Evolutionary conservation across 2,113 vertebrate genomes (phyloP), one percentile per base, ranked within the genome.

Genomic region (Meleagris gallopavo): DNA sequence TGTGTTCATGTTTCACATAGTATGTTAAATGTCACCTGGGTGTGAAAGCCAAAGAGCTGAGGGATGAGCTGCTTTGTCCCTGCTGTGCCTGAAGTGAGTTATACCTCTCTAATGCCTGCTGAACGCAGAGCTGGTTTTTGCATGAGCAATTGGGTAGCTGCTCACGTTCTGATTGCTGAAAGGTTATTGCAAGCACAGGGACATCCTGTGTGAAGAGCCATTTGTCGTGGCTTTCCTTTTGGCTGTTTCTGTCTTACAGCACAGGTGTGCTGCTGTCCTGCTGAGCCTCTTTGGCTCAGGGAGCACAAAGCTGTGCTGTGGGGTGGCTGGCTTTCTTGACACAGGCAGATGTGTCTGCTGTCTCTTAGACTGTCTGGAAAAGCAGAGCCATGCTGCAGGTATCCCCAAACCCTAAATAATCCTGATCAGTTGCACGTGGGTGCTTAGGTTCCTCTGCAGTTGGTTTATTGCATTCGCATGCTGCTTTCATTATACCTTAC

Each of bases 401-500:
- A 70, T 88, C 32, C 32, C 64, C 36, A 70, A 77, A 0, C 88
- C 27, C 76, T 88, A 54, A 24, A 16, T 60, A 86, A 46, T 27
- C 52, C 60, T 58, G 24, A 83, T 71, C 92, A 87, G 84, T 82
- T 38, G 22, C 90, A 82, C 32, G 4, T 46, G 88, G 75, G 38
- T 57, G 93, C 90, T 84, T 89, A 82, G 69, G 82, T 82, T 88
- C 79, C 48, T 95, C 75, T 88, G 86, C 86, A 91, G 62, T 85
- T 86, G 65, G 75, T 71, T 97, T 82, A 73, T 91, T 91, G 81
- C 64, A 45, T 73, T 90, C 67, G 30, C 92, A 94, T 95, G 87
- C 71, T 96, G 96, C 74, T 97, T 96, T 95, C 87, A 91, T 97
- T 97, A 97, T 94, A 96, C 86, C 91, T 95, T 89, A 41, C 38